Evolutionary conservation across 2,113 vertebrate genomes (phyloP).

Genomic region (Bungarus multicinctus): DNA sequence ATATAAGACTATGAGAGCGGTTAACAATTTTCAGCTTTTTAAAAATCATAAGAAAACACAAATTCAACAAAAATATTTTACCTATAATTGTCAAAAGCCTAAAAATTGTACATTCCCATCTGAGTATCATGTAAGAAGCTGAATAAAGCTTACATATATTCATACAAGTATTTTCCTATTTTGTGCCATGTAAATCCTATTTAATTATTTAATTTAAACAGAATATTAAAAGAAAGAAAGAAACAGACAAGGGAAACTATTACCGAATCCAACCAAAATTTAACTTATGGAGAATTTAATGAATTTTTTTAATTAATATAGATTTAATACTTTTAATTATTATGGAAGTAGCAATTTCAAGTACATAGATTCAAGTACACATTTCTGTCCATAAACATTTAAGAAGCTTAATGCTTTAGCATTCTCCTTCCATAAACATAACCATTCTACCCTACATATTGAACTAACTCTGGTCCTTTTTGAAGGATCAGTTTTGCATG

Average conservation of each 20-base stretch:
- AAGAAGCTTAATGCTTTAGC: not conserved
- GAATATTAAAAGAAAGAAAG: not conserved
- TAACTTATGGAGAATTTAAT: not conserved
- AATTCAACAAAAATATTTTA: not conserved
- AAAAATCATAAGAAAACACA: not conserved
- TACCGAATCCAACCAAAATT: not conserved
- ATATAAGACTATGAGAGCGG: not conserved
- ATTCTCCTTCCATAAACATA: not conserved
- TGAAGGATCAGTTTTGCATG: not conserved
- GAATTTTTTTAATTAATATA: not conserved
- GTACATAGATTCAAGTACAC: not conserved
- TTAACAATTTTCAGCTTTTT: not conserved
- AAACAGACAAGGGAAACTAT: not conserved
- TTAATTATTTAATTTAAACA: not conserved
- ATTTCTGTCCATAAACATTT: not conserved
- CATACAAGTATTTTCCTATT: not conserved
- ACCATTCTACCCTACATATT: not conserved
- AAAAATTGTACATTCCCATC: not conserved
- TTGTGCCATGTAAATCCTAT: not conserved
- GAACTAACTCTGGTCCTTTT: not conserved
- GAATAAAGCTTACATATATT: not conserved
- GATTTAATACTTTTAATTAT: not conserved
- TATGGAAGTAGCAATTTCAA: not conserved
- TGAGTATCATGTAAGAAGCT: not conserved
- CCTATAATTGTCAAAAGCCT: not conserved